Evolutionary conservation across 2,888 invertebrate genomes (phyloP).

Genomic region (Caenorhabditis sp.): DNA sequence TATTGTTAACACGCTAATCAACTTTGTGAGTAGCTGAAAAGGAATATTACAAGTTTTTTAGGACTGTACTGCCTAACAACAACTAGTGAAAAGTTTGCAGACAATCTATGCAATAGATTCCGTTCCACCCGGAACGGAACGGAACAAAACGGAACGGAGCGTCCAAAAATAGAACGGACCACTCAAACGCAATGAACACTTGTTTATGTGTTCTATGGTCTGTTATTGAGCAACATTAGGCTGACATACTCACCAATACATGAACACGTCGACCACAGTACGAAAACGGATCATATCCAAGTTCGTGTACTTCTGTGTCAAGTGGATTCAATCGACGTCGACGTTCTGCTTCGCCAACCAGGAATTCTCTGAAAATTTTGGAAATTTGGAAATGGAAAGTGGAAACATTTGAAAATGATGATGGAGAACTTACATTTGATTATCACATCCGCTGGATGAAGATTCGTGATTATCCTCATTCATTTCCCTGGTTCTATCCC

Average conservation of each 20-base stretch:
- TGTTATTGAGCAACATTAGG: neutral
- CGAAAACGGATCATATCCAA: constrained; percentile 61
- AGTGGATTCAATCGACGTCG: constrained; percentile 34
- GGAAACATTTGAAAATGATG: neutral
- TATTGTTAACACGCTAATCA: constrained; percentile 70
- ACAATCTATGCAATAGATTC: constrained; percentile 8
- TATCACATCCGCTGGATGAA: constrained; percentile 64
- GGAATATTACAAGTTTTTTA: constrained; percentile 1
- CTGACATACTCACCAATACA: constrained; percentile 69
- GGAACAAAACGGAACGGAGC: too few relatives aligned
- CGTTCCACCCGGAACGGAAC: neutral
- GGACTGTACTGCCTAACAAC: too few relatives aligned
- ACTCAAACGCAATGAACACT: neutral
- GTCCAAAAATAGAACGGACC: too few relatives aligned
- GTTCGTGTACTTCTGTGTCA: constrained; percentile 57
- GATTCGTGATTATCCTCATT: constrained; percentile 60
- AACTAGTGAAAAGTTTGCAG: too few relatives aligned
- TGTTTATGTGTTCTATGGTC: constrained; percentile 39
- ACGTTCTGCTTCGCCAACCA: constrained; percentile 42
- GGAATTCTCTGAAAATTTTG: constrained; percentile 51
- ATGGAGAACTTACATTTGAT: constrained; percentile 53
- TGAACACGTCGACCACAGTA: constrained; percentile 68
- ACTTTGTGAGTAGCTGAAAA: constrained; percentile 75
- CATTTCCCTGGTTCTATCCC: constrained; percentile 41
- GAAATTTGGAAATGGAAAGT: too few relatives aligned